Conservation (phyloP, 2,888 invertebrate genomes). For the Callosobruchus maculatus region DNA sequence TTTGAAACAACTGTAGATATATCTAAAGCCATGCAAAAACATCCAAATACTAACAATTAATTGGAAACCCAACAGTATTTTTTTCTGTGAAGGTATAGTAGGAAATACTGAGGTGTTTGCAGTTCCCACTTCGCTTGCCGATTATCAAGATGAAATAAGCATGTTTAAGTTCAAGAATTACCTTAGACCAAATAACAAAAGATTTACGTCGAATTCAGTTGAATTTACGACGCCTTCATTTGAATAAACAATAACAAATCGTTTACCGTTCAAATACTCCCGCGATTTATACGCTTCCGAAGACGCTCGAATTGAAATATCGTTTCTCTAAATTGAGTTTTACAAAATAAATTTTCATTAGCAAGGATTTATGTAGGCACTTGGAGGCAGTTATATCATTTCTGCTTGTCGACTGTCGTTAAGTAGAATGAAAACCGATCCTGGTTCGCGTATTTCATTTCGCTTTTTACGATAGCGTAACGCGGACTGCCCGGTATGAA, state of each 20-base stretch:
- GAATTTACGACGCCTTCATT: slow-evolving; percentile 15
- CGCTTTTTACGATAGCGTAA: slow-evolving; percentile 18
- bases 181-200: too few relatives aligned
- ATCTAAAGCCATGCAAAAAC: too few relatives aligned
- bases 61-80: too few relatives aligned
- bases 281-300: slow-evolving; percentile 18
- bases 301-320: slow-evolving; percentile 21
- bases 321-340: slow-evolving; percentile 26
- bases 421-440: slow-evolving; percentile 23
- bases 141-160: too few relatives aligned
- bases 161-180: too few relatives aligned
- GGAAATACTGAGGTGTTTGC: too few relatives aligned
- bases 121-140: too few relatives aligned
- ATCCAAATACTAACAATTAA: too few relatives aligned
- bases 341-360: slow-evolving; percentile 36
- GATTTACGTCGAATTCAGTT: not conserved
- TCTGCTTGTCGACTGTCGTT: slow-evolving; percentile 26
- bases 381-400: slow-evolving; percentile 28
- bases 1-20: too few relatives aligned
- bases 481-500: slow-evolving; percentile 11
- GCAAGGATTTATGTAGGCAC: slow-evolving; percentile 27
- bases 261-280: slow-evolving; percentile 18
- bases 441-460: slow-evolving; percentile 26
- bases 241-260: slow-evolving; percentile 20
- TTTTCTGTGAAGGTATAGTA: too few relatives aligned